Conservation (phyloP, 2,888 invertebrate species). For the Brenthis ino region DNA sequence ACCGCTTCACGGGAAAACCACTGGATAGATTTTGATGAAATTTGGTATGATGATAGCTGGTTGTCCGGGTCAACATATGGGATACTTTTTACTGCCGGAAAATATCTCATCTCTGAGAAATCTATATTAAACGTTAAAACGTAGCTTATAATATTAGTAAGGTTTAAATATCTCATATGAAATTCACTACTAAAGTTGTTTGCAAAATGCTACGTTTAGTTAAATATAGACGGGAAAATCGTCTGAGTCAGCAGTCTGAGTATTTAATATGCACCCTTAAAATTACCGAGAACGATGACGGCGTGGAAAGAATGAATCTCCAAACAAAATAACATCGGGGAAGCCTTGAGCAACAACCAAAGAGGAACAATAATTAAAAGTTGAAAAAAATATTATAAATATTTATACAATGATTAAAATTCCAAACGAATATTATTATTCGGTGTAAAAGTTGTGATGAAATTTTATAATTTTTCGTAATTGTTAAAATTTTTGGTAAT, state of each 20-base stretch:
- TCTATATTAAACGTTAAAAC: too few species aligned
- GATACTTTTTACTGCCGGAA: too few species aligned
- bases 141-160: too few species aligned
- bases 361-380: conserved; percentile 14
- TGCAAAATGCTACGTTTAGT: neutral
- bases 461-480: neutral
- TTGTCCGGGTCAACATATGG: too few species aligned
- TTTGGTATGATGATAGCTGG: too few species aligned
- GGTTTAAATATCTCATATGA: too few species aligned
- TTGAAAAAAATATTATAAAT: conserved; percentile 15
- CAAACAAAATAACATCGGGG: neutral
- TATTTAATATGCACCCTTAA: conserved; percentile 5
- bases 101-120: too few species aligned
- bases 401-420: conserved; percentile 14
- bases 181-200: too few species aligned
- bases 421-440: conserved; percentile 2
- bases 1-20: too few species aligned
- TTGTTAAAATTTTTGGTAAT: neutral
- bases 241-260: neutral
- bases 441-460: neutral
- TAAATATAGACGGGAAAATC: neutral
- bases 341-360: conserved; percentile 11
- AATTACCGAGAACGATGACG: neutral
- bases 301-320: conserved; percentile 1
- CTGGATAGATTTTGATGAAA: too few species aligned